A percentile compares a stretch with the other conserved stretches of the same genome.
Conservation (phyloP, 2,113 vertebrate genomes). For the Tyrannus savana region DNA sequence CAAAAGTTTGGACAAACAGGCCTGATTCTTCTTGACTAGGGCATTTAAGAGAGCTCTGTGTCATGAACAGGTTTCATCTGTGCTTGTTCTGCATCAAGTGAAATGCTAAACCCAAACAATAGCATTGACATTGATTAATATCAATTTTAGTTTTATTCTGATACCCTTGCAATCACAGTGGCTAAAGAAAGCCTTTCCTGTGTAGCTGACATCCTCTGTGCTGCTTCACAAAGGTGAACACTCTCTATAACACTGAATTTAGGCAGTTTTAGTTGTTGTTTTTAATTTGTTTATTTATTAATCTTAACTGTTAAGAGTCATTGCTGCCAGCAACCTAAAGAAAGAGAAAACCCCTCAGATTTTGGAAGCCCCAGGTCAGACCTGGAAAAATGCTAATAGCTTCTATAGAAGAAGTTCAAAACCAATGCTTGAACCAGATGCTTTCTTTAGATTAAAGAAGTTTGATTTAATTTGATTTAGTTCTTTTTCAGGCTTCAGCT, state of each 20-base stretch:
- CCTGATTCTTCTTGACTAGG: neutral
- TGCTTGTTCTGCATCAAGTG: neutral
- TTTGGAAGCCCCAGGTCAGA: neutral
- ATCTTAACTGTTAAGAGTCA: neutral
- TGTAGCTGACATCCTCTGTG: neutral
- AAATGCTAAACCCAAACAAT: neutral
- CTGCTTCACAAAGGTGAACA: neutral
- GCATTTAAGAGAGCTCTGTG: neutral
- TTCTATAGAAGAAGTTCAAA: neutral
- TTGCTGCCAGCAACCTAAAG: neutral
- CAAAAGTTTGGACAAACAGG: neutral
- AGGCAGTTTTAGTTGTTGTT: neutral
- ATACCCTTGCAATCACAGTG: neutral
- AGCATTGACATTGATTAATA: neutral
- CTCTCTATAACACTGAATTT: fast-evolving
- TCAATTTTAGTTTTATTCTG: neutral
- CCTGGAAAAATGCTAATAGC: neutral
- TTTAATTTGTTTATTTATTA: neutral
- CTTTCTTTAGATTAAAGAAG: neutral
- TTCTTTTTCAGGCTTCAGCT: neutral
- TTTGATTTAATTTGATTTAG: neutral
- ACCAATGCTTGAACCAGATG: neutral
- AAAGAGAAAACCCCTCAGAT: neutral
- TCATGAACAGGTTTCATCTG: neutral
- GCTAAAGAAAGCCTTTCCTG: neutral